Evolutionary conservation across 2,888 invertebrate species (phyloP).

Genomic region (Drosophila cognata): DNA sequence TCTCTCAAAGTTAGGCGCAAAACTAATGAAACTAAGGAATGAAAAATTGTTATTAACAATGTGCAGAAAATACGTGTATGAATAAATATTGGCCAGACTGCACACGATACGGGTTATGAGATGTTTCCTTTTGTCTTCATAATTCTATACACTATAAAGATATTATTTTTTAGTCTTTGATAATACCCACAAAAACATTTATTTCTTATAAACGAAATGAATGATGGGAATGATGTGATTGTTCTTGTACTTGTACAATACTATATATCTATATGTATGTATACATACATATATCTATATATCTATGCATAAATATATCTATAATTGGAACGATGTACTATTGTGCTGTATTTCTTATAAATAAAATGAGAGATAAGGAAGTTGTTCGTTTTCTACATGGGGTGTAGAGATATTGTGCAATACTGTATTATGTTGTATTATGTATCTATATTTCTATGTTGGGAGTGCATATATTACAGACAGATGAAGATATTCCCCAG

Average conservation of each 20-base stretch:
- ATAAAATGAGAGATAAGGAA: neutral
- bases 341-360: neutral
- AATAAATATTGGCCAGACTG: neutral
- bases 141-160: neutral
- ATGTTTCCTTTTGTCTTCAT: neutral
- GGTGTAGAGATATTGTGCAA: neutral
- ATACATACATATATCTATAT: too few relatives aligned
- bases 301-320: neutral
- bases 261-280: too few relatives aligned
- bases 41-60: neutral
- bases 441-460: neutral
- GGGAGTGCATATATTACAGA: slow-evolving; percentile 20
- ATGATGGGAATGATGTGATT: neutral
- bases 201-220: neutral
- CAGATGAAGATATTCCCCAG: slow-evolving; percentile 65
- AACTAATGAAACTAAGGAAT: neutral
- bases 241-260: too few relatives aligned
- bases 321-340: neutral
- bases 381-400: neutral
- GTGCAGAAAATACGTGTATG: neutral
- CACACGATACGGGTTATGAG: neutral
- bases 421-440: neutral
- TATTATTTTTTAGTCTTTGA: neutral
- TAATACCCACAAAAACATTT: neutral
- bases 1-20: neutral